A percentile compares a stretch with the other conserved stretches of the same genome.
phyloP scores from a whole-genome alignment of 2,888 invertebrate species.

The Lithophane leautieri region DNA sequence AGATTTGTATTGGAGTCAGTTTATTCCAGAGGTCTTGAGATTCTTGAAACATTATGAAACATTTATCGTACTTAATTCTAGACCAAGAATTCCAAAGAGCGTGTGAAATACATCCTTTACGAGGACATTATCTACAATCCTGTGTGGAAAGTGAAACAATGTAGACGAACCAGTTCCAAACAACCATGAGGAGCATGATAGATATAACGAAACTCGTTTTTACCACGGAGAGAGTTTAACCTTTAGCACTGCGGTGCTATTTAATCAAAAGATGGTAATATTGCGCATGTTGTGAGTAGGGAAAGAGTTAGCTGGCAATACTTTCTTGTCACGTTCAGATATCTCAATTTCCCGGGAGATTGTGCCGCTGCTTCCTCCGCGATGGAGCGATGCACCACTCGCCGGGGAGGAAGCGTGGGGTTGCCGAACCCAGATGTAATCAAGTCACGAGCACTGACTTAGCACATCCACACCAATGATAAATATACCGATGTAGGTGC shows the following conservation, averaged over 20 bases:
- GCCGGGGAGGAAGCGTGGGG: conserved; percentile 55
- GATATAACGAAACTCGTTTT: conserved; percentile 60
- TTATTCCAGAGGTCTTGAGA: conserved; percentile 36
- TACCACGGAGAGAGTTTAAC: conserved; percentile 66
- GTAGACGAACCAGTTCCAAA: conserved; percentile 44
- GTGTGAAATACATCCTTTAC: conserved; percentile 3
- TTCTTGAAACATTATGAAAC: conserved; percentile 14
- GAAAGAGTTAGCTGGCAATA: conserved; percentile 35
- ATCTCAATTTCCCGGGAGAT: conserved; percentile 57
- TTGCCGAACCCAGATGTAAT: conserved; percentile 70
- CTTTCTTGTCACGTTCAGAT: conserved; percentile 63
- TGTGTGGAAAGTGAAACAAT: conserved; percentile 49
- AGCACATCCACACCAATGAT: conserved; percentile 32
- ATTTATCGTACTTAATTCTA: not conserved
- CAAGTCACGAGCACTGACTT: conserved; percentile 58
- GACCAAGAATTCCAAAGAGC: not conserved
- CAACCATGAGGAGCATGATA: conserved; percentile 32
- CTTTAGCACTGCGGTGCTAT: conserved; percentile 58
- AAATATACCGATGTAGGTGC: conserved; percentile 8
- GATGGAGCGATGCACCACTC: conserved; percentile 39
- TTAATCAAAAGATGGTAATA: conserved; percentile 60
- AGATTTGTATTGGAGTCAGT: conserved; percentile 13
- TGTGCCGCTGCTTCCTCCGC: conserved; percentile 45
- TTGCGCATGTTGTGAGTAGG: conserved; percentile 34
- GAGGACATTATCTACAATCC: conserved; percentile 6